Evolutionary conservation across 2,113 vertebrate species (phyloP).

Genomic region (Eubucco bourcierii): DNA sequence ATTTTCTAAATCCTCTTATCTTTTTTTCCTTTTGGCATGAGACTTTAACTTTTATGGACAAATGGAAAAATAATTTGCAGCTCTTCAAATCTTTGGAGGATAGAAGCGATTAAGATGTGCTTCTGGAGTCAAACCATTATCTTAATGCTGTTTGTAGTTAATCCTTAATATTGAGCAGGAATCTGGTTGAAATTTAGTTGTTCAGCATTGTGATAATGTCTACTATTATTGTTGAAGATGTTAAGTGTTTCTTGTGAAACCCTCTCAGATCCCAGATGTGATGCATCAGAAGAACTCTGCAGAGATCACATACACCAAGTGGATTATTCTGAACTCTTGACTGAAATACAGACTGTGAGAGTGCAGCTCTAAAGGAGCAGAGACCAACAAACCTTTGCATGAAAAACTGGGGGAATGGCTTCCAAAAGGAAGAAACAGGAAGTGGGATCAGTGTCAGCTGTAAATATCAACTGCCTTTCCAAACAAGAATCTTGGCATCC

Average conservation of each 20-base stretch:
- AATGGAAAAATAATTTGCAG: slow-evolving; percentile 71
- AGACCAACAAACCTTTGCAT: slow-evolving; percentile 82
- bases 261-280: slow-evolving; percentile 56
- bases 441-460: slow-evolving; percentile 62
- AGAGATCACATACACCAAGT: too few species aligned
- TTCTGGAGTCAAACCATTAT: slow-evolving; percentile 66
- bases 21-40: slow-evolving; percentile 64
- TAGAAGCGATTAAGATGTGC: slow-evolving; percentile 73
- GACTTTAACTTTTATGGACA: slow-evolving; percentile 72
- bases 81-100: slow-evolving; percentile 69
- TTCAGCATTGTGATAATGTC: not conserved
- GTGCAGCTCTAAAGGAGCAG: slow-evolving; percentile 88
- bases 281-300: slow-evolving; percentile 39
- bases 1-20: slow-evolving; percentile 20
- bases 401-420: slow-evolving; percentile 85
- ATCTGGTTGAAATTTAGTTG: not conserved
- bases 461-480: slow-evolving; percentile 79
- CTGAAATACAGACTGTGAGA: slow-evolving; percentile 86
- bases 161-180: slow-evolving; percentile 28
- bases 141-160: slow-evolving; percentile 68
- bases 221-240: not conserved
- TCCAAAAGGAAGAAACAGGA: slow-evolving; percentile 39
- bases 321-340: too few species aligned
- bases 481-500: slow-evolving; percentile 48
- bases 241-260: not conserved